These are phyloP conservation scores for Pteropus alecto DNA, from an alignment of 2,113 vertebrate species.

Conservation along the genomic window DNA sequence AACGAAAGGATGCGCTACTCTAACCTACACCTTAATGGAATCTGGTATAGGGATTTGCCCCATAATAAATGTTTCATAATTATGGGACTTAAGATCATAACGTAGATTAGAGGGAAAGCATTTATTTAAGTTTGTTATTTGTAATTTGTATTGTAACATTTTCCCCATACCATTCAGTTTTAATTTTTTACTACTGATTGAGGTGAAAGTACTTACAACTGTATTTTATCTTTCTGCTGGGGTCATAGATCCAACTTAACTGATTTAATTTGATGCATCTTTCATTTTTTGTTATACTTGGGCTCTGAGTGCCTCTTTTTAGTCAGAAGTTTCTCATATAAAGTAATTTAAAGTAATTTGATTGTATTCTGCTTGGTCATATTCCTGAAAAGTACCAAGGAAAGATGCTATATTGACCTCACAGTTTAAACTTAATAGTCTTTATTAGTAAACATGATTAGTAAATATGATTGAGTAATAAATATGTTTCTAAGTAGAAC, in stretches of 20 bases:
- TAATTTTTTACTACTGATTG: neutral
- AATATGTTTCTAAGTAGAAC: neutral
- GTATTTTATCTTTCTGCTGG: neutral
- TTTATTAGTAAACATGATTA: neutral
- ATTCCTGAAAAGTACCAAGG: neutral
- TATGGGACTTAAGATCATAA: neutral
- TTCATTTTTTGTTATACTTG: neutral
- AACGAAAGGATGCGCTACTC: neutral
- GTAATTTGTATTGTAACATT: neutral
- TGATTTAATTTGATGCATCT: constrained; percentile 11
- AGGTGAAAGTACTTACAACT: neutral
- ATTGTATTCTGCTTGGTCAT: constrained; percentile 9
- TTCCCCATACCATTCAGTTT: neutral
- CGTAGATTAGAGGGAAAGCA: neutral
- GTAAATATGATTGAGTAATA: neutral
- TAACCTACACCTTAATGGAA: neutral
- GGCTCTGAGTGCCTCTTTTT: neutral
- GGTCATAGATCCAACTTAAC: neutral
- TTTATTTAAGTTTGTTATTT: neutral
- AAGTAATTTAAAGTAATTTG: neutral
- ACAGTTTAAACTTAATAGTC: neutral
- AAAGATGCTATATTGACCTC: neutral
- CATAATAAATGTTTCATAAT: neutral
- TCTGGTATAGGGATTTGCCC: neutral
- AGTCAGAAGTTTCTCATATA: neutral